These are phyloP conservation scores for Quadriops clusia DNA, from an alignment of 2,888 invertebrate species.

Conservation along the genomic window DNA sequence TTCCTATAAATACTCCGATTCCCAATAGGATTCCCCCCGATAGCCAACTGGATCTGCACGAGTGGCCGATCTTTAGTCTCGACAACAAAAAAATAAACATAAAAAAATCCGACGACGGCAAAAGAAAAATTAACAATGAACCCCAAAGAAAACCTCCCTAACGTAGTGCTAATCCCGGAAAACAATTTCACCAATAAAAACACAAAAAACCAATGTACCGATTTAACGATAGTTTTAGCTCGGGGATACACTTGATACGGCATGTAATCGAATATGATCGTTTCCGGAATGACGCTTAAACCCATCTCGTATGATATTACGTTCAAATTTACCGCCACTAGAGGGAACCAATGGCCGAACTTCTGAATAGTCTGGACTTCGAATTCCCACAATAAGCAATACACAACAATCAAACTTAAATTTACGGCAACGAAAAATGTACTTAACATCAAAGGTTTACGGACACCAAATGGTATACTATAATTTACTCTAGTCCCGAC, in stretches of 20 bases:
- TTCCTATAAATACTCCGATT: conserved; percentile 16
- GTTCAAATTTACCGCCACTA: conserved; percentile 15
- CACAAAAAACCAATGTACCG: conserved; percentile 19
- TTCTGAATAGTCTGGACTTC: not conserved
- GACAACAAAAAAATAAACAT: conserved; percentile 20
- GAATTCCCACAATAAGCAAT: conserved; percentile 8
- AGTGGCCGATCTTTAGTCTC: conserved; percentile 24
- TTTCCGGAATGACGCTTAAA: conserved; percentile 18
- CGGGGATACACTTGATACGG: conserved; percentile 23
- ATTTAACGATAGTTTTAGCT: conserved; percentile 14
- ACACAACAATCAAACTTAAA: conserved; percentile 11
- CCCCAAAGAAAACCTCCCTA: too few species aligned
- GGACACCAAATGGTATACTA: conserved; percentile 17
- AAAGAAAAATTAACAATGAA: too few species aligned
- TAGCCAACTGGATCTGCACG: conserved; percentile 22
- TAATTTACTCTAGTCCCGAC: conserved; percentile 17
- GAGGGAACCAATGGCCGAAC: conserved; percentile 14
- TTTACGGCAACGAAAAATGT: conserved; percentile 13
- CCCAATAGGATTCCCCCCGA: conserved; percentile 29
- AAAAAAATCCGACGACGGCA: too few species aligned
- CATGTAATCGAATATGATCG: conserved; percentile 22
- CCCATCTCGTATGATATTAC: conserved; percentile 22
- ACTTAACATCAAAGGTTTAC: conserved; percentile 22
- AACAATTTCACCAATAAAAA: conserved; percentile 15
- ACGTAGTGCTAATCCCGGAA: conserved; percentile 10